Evolutionary conservation across 2,888 invertebrate genomes (phyloP), one percentile per base, ranked within the genome.

Genomic region (Iselma pallidipennis): DNA sequence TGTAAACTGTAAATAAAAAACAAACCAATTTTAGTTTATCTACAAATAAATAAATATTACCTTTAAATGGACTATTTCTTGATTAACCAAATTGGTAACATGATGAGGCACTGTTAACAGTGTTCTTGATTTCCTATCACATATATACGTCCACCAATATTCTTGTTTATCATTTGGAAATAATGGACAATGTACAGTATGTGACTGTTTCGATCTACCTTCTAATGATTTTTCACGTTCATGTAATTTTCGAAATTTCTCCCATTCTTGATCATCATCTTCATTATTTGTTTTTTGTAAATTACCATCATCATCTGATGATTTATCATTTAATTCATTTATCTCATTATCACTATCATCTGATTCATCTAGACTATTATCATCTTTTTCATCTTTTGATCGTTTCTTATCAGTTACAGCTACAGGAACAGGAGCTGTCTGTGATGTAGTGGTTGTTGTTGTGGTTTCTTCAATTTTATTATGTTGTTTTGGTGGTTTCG

Each of bases 101-200:
- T 96, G 92, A 78, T 93, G 92, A 45, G 98, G 98, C 70, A 95
- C 91, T 53, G 98, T 95, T 69, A 98, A 87, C 72, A 99, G 83
- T 65, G 93, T 91, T 78, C 91, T 91, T 69, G 92, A 93, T 83
- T 96, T 98, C 74, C 95, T 89, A 84, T 99, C 98, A 82, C 94
- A 94, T 72, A 99, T 92, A 82, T 98, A 99, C 68, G 98, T 91
- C 98, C 98, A 99, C 98, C 99, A 99, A 83, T 93, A 98, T 82
- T 99, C 99, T 80, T 97, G 97, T 80, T 99, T 96, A 69, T 92
- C 92, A 83, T 91, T 91, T 4, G 99, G 96, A 82, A 92, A 99
- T 81, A 91, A 90, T 0, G 99, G 99, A 83, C 96, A 94, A 81
- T 99, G 99, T 25, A 99, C 98, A n/a, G 91, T 86, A 80, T 98